Conservation (phyloP, 2,113 vertebrate species). For the Gnathonemus echidnorhynchus region DNA sequence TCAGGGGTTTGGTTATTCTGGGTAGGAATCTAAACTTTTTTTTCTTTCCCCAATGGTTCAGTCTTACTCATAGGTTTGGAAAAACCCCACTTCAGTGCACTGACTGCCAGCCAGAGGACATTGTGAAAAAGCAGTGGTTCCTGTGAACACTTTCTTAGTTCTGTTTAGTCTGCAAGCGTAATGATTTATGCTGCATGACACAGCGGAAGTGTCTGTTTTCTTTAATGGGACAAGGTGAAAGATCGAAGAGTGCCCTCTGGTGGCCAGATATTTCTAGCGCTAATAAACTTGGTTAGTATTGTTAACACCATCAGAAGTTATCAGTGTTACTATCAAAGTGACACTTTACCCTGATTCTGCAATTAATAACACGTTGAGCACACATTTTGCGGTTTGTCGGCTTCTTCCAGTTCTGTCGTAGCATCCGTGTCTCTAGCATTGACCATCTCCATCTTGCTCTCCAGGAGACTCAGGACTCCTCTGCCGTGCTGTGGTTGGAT, state of each 20-base stretch:
- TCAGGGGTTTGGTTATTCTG: neutral
- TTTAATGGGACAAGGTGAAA: neutral
- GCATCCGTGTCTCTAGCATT: neutral
- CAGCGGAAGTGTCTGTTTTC: slow-evolving; percentile 3
- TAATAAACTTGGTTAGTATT: neutral
- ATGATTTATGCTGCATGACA: neutral
- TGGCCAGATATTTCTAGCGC: slow-evolving; percentile 8
- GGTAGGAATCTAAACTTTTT: neutral
- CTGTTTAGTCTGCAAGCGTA: neutral
- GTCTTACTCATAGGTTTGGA: neutral
- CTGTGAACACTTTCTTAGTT: neutral
- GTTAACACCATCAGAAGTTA: neutral
- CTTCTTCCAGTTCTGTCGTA: neutral
- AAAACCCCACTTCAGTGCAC: neutral
- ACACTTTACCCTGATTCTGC: neutral
- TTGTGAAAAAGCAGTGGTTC: neutral
- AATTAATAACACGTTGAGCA: neutral
- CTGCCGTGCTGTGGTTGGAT: slow-evolving; percentile 93
- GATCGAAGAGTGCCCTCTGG: slow-evolving; percentile 38
- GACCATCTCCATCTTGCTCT: neutral
- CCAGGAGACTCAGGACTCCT: slow-evolving; percentile 88
- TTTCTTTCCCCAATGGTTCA: neutral
- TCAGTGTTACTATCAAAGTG: neutral
- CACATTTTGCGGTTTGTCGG: neutral
- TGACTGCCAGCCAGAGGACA: neutral